These are phyloP conservation scores for Leistus spinibarbis DNA, from an alignment of 2,888 invertebrate species.

Conservation along the genomic window DNA sequence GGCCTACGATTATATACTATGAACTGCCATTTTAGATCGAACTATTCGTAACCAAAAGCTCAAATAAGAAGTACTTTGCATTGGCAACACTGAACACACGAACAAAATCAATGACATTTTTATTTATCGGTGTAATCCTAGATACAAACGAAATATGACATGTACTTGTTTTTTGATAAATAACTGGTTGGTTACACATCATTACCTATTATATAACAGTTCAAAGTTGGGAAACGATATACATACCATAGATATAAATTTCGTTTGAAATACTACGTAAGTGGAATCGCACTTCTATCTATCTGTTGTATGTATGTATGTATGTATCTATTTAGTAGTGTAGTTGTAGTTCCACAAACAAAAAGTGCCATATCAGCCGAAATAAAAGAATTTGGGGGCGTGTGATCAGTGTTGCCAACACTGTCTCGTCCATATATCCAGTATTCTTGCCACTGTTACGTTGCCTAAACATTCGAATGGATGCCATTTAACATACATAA, in stretches of 20 bases:
- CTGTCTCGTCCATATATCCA: constrained; percentile 40
- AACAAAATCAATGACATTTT: background rate
- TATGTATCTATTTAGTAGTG: constrained; percentile 14
- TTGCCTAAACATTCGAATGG: constrained; percentile 30
- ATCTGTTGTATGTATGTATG: too few species aligned
- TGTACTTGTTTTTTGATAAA: background rate
- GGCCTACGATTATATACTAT: constrained; percentile 20
- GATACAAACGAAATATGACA: constrained; percentile 1
- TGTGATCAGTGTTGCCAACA: background rate
- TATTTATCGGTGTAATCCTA: constrained; percentile 1
- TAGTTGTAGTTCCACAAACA: constrained; percentile 13
- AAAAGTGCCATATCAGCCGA: constrained; percentile 27
- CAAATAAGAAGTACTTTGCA: background rate
- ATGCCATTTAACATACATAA: constrained; percentile 6
- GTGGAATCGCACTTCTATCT: constrained; percentile 13
- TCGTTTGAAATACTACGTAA: too few species aligned
- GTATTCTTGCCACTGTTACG: constrained; percentile 43
- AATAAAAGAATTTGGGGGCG: constrained; percentile 2
- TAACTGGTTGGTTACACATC: background rate
- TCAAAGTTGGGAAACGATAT: too few species aligned
- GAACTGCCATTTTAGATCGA: constrained; percentile 24
- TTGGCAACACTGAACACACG: background rate
- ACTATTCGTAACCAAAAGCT: background rate
- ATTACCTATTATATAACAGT: too few species aligned
- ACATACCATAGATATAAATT: too few species aligned